Percentiles rank a stretch among this genome's conserved stretches.
phyloP scores from a whole-genome alignment of 2,113 vertebrate genomes.

The Psilopogon haemacephalus region DNA sequence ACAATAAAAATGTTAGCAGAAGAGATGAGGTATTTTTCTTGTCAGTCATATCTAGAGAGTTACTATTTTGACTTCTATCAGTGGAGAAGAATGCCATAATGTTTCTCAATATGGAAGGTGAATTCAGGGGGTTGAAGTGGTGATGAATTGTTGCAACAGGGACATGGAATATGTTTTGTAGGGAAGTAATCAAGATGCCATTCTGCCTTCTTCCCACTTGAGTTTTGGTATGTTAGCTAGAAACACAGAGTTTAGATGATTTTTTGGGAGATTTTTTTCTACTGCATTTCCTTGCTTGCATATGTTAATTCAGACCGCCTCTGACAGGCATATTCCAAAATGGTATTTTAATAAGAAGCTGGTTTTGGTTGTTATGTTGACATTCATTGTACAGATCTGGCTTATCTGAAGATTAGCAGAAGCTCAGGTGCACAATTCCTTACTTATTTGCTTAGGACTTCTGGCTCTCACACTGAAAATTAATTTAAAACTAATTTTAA shows the following conservation, averaged over 20 bases:
- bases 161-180: neutral
- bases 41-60: neutral
- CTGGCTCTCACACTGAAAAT: neutral
- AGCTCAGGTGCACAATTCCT: neutral
- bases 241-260: neutral
- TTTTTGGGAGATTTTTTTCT: neutral
- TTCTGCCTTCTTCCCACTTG: neutral
- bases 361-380: neutral
- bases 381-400: neutral
- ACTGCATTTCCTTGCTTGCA: neutral
- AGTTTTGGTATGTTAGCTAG: neutral
- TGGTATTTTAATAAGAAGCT: neutral
- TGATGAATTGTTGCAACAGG: neutral
- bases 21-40: neutral
- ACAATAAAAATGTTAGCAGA: neutral
- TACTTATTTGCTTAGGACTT: slow-evolving; percentile 12
- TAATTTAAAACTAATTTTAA: slow-evolving; percentile 35
- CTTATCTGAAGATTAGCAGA: neutral
- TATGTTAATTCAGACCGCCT: neutral
- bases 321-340: neutral
- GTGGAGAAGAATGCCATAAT: neutral
- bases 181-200: neutral
- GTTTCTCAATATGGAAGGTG: neutral
- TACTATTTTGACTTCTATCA: neutral
- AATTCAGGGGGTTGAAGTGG: neutral